Evolutionary conservation across 37 sponge, comb jelly and placozoan genomes (phyloP), one percentile per base, ranked within the genome.

Genomic region (Tethya wilhelma): DNA sequence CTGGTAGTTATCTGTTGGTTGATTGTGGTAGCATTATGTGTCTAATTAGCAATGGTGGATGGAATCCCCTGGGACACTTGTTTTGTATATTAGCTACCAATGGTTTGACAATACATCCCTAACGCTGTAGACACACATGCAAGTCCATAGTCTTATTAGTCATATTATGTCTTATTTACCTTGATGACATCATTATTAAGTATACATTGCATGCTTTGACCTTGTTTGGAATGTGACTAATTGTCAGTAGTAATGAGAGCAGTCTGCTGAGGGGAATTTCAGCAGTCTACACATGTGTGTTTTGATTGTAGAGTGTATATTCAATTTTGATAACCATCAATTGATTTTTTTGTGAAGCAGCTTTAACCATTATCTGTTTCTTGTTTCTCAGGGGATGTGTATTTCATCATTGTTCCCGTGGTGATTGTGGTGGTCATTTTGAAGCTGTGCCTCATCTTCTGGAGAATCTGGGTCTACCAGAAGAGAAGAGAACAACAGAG

Each of bases 391-490:
- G 82, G 73, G 59, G 63, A 71, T 43, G 37, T 81, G 2, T 71
- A 72, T 42, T 84, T 60, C 69, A 44, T 77, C 19, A 30, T 88
- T 0, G 41, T 81, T 42, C 88, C 88, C 34, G 38, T 88, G 9
- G 88, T 77, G 57, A 57, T 76, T n/a, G 77, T 88, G n/a, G 77
- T 88, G 59, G 71, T 88, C 1, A 67, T 76, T 1, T 59, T 88
- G 55, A 88, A 88, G 49, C 38, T 79, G 28, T 88, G 83, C 39
- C 88, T 88, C 71, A 80, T 88, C 69, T 81, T 44, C 64, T 88
- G 88, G 76, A 45, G 88, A 36, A 32, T 81, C 0, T 80, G 79
- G 63, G 36, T 74, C 64, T 76, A 71, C 55, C 82, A 88, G 45
- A 67, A 81, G 83, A 71, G 82, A 19, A 17, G 78, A 20, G 46